A percentile compares a stretch with the other conserved stretches of the same genome.
These are phyloP conservation scores for Nasonovia ribisnigri DNA, from an alignment of 2,888 invertebrate species.

Conservation along the genomic window DNA sequence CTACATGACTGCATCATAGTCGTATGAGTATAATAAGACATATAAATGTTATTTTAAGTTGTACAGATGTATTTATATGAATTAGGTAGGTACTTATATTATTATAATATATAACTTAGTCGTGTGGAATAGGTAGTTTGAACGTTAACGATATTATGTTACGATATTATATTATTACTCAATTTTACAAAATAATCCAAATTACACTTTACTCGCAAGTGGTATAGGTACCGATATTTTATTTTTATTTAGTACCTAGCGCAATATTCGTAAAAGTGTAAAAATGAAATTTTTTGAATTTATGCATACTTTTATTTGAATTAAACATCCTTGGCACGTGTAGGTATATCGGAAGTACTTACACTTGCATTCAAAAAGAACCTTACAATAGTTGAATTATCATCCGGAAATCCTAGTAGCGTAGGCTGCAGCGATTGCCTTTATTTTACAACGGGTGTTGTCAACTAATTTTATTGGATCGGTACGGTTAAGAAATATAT, in stretches of 20 bases:
- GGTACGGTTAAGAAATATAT: neutral
- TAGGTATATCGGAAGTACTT: constrained; percentile 54
- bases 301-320: neutral
- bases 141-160: neutral
- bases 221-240: neutral
- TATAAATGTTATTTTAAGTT: neutral
- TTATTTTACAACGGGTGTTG: constrained; percentile 26
- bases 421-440: constrained; percentile 52
- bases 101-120: neutral
- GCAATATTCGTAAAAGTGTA: neutral
- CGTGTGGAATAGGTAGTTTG: neutral
- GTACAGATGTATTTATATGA: neutral
- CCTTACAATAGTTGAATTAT: constrained; percentile 26
- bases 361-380: neutral
- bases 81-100: neutral
- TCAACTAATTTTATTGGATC: neutral
- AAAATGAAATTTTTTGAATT: neutral
- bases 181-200: neutral
- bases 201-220: neutral
- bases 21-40: neutral
- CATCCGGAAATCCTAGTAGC: constrained; percentile 55
- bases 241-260: neutral
- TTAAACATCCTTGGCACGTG: constrained; percentile 42
- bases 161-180: no score
- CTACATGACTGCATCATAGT: no score